These are phyloP conservation scores for Chymomyza fuscimana DNA, from an alignment of 2,888 invertebrate genomes.

Conservation along the genomic window DNA sequence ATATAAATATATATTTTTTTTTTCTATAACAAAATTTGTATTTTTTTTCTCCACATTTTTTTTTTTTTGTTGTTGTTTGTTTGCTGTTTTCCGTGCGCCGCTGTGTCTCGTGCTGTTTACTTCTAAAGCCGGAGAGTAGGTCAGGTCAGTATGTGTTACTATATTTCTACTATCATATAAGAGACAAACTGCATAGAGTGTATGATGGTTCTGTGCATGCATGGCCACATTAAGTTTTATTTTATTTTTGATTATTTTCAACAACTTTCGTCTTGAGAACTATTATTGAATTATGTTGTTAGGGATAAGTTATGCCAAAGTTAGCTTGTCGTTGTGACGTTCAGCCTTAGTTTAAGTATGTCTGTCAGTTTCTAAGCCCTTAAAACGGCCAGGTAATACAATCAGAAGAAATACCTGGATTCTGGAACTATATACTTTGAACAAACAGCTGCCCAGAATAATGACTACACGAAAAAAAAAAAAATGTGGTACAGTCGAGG, in stretches of 20 bases:
- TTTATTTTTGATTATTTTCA: neutral
- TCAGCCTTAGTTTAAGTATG: too few species aligned
- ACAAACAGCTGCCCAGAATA: too few species aligned
- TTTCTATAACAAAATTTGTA: neutral
- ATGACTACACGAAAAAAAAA: too few species aligned
- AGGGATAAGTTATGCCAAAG: neutral
- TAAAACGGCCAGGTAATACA: too few species aligned
- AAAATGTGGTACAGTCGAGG: too few species aligned
- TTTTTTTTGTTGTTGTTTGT: neutral
- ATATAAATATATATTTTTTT: neutral
- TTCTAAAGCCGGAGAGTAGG: slow-evolving; percentile 62
- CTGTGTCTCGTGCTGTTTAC: slow-evolving; percentile 18
- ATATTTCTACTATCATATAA: slow-evolving; percentile 18
- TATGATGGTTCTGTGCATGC: neutral
- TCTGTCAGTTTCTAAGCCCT: too few species aligned
- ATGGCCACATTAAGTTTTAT: neutral
- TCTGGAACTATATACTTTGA: too few species aligned
- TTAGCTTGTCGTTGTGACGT: too few species aligned
- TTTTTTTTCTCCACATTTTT: neutral
- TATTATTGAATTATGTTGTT: neutral
- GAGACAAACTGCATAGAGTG: too few species aligned
- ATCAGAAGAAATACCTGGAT: too few species aligned
- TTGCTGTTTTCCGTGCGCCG: slow-evolving; percentile 9
- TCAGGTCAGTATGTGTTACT: slow-evolving; percentile 68
- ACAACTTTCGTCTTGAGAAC: neutral